phyloP scores from a whole-genome alignment of 2,113 vertebrate genomes.

The Baryphthengus martii region DNA sequence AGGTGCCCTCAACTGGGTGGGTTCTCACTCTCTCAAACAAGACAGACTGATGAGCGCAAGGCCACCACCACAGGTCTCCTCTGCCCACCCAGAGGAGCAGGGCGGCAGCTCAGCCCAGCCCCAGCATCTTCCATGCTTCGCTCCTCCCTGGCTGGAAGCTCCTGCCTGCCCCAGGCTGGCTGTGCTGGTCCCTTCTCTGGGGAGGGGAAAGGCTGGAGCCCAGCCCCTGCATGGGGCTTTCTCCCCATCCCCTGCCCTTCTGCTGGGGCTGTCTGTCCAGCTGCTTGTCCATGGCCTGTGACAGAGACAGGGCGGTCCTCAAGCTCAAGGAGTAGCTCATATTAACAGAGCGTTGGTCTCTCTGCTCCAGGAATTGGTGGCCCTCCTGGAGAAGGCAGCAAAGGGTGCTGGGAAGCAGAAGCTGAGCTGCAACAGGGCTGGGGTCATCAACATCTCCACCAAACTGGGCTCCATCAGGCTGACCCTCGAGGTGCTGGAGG shows the following conservation, averaged over 20 bases:
- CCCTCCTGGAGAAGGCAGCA: background rate
- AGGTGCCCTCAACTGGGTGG: background rate
- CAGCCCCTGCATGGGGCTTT: rapidly evolving
- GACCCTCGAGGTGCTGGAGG: background rate
- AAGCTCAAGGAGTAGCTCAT: rapidly evolving
- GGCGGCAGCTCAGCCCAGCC: background rate
- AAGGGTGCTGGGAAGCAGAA: rapidly evolving
- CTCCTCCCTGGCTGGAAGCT: background rate
- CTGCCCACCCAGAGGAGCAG: background rate
- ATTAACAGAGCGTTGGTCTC: rapidly evolving
- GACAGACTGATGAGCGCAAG: background rate
- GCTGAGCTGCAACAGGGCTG: slow-evolving; percentile 17
- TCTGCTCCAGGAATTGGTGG: slow-evolving; percentile 37
- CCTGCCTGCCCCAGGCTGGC: background rate
- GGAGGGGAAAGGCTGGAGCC: background rate
- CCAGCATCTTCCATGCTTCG: background rate
- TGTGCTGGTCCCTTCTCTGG: rapidly evolving
- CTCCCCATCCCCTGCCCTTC: background rate
- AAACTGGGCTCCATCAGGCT: slow-evolving; percentile 29
- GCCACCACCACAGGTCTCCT: background rate
- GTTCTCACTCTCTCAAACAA: rapidly evolving
- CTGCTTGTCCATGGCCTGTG: background rate
- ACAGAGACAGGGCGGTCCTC: background rate
- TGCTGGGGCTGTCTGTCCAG: background rate
- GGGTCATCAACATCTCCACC: slow-evolving; percentile 15